A percentile compares a stretch with the other conserved stretches of the same genome.
These are phyloP conservation scores for Amblyjoppa fuscipennis DNA, from an alignment of 2,888 invertebrate genomes.

Conservation along the genomic window DNA sequence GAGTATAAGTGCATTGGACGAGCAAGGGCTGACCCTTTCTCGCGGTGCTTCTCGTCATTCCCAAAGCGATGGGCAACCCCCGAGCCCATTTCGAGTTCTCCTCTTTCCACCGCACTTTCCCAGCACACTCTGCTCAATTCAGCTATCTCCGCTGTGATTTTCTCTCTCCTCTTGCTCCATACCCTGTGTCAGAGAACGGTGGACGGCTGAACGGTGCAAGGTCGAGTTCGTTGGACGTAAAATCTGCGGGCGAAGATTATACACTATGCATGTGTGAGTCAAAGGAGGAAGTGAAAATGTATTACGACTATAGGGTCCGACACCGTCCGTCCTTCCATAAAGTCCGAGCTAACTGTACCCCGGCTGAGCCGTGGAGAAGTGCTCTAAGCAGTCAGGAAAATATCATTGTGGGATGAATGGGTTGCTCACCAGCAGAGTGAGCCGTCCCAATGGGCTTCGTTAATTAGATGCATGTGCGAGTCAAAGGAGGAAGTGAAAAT, in stretches of 20 bases:
- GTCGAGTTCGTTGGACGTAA: conserved; percentile 2
- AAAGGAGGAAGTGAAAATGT: conserved; percentile 22
- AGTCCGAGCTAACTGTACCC: background rate
- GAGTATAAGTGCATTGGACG: conserved; percentile 19
- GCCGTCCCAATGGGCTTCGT: conserved; percentile 68
- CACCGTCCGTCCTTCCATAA: conserved; percentile 10
- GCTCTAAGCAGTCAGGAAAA: conserved; percentile 46
- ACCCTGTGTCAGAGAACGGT: background rate
- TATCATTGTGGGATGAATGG: conserved; percentile 52
- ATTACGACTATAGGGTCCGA: conserved; percentile 9
- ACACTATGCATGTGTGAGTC: background rate
- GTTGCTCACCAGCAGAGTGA: conserved; percentile 41
- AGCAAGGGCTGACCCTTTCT: conserved; percentile 45
- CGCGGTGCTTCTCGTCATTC: conserved; percentile 42
- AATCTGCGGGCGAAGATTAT: conserved; percentile 47
- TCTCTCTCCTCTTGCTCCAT: background rate
- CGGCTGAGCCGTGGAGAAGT: conserved; percentile 1
- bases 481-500: too few relatives aligned
- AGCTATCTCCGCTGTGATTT: conserved; percentile 10
- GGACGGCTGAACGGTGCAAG: background rate
- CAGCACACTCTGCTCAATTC: conserved; percentile 13
- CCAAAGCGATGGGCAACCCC: conserved; percentile 18
- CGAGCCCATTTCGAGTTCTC: conserved; percentile 37
- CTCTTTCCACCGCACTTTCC: conserved; percentile 18
- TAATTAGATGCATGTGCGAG: too few relatives aligned